Evolutionary conservation across 2,797 vertebrate species (phyloP), one percentile per base, ranked within the genome.

Genomic region (Hyperoplus lanceolatus): DNA sequence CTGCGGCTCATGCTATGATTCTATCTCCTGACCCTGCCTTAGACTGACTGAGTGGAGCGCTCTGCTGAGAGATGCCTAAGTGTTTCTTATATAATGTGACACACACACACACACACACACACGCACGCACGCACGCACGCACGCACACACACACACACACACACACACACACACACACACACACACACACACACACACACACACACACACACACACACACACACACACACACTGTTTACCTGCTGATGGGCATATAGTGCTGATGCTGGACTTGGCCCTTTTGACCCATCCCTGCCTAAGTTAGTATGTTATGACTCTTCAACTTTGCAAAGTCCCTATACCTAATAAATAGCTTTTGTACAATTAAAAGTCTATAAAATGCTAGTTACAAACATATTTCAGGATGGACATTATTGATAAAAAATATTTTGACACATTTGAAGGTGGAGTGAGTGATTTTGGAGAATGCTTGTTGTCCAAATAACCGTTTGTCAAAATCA

Each of bases 21-120:
- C 21, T 49, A 54, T 71, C 55, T 64, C 49, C 73, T 65, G 74
- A 64, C 70, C 41, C 48, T 21, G 11, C 18, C 49, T 60, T 43
- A 65, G 65, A 45, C 78, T 41, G 73, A 49, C 69, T 71, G 53
- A 56, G 65, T 79, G 43, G 39, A 76, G 11, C 0, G 0, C 48
- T 73, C 13, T 43, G 57, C 78, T 58, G 72, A 71, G 70, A 69
- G 45, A 36, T 70, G 43, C 54, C 75, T 77, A 36, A 42, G 45
- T 49, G 59, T 69, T 81, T 80, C 68, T 73, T 85, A 70, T 68
- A 16, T 82, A 75, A 86, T 74, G 62, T 45, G 3, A 3, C 29
- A 3, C 29, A 29, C 29, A 29, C 29, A 29, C 29, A 29, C 29
- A 29, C 29, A 29, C 29, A 29, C 29, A 29, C 29, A 29, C 29